These are phyloP conservation scores for Lepidonotus clava DNA, from an alignment of 2,888 invertebrate genomes.

Conservation along the genomic window DNA sequence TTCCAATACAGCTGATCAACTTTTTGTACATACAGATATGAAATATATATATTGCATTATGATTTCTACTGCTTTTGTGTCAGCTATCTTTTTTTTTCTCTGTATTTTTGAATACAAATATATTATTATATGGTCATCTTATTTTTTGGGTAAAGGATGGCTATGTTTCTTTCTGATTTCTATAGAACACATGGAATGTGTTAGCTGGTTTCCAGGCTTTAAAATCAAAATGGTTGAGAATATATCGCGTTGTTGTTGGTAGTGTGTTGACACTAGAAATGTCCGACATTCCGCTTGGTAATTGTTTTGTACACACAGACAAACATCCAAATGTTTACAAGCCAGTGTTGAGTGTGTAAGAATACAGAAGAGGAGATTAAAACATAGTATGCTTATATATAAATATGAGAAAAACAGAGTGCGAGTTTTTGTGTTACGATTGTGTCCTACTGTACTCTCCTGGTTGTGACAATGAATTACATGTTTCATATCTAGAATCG, in stretches of 20 bases:
- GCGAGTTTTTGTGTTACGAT: no score
- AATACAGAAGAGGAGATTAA: no score
- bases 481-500: no score
- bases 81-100: neutral
- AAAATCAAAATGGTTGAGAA: constrained; percentile 43
- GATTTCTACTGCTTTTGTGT: neutral
- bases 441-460: no score
- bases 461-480: no score
- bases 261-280: constrained; percentile 29
- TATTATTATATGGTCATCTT: constrained; percentile 2
- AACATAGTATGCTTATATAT: no score
- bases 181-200: constrained; percentile 19
- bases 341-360: no score
- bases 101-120: constrained; percentile 18
- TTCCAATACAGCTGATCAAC: constrained; percentile 41
- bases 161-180: constrained; percentile 26
- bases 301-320: no score
- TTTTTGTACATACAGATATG: constrained; percentile 6
- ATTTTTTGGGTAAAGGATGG: neutral
- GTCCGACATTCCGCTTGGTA: constrained; percentile 14
- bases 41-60: constrained; percentile 16
- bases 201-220: constrained; percentile 38
- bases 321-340: no score
- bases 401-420: no score
- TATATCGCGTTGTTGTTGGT: constrained; percentile 19